phyloP scores from a whole-genome alignment of 2,888 invertebrate genomes.

The Acronicta leporina region DNA sequence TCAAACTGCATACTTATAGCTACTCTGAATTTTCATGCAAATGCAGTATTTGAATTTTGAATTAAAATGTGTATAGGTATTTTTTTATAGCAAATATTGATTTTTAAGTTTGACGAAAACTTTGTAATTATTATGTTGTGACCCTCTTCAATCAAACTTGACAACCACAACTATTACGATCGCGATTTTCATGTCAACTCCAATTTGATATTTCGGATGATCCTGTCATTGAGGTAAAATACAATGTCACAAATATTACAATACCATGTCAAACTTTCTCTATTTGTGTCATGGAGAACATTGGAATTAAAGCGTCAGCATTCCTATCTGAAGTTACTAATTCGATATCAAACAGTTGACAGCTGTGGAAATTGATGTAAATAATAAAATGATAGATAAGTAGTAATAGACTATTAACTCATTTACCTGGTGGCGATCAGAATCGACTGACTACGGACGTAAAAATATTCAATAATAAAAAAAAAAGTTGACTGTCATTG shows the following conservation, averaged over 20 bases:
- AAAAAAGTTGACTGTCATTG: too few relatives aligned
- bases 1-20: too few relatives aligned
- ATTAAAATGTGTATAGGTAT: too few relatives aligned
- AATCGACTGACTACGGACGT: too few relatives aligned
- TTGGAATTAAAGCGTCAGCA: constrained; percentile 4
- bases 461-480: too few relatives aligned
- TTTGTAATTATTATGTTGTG: neutral
- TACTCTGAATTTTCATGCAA: too few relatives aligned
- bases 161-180: neutral
- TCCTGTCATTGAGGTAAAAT: constrained; percentile 1
- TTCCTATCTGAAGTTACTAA: constrained; percentile 26
- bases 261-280: constrained; percentile 38
- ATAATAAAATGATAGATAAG: neutral
- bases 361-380: constrained; percentile 23
- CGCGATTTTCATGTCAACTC: neutral
- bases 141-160: neutral
- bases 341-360: constrained; percentile 33
- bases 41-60: too few relatives aligned
- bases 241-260: constrained; percentile 19
- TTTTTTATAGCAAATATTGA: too few relatives aligned
- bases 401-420: too few relatives aligned
- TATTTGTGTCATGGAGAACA: constrained; percentile 30
- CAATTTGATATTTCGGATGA: neutral
- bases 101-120: too few relatives aligned
- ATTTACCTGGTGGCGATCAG: too few relatives aligned